These are phyloP conservation scores for Macrocentrus cingulum DNA, from an alignment of 1,140 invertebrate genomes.

Conservation along the genomic window DNA sequence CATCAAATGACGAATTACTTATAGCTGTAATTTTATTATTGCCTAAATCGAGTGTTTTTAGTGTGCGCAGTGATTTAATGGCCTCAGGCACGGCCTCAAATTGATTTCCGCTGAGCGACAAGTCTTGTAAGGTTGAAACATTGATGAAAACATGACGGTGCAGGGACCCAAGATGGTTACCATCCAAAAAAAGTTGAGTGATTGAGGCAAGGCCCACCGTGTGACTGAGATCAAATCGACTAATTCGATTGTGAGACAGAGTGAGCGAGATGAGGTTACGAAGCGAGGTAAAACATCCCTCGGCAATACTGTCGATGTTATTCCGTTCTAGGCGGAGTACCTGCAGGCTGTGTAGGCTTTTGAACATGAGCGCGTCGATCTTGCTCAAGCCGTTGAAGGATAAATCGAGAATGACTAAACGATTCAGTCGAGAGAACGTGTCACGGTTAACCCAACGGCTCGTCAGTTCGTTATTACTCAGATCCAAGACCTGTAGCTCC, in stretches of 20 bases:
- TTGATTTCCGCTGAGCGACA: constrained; percentile 83
- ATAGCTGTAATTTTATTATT: constrained; percentile 79
- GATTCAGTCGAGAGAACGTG: constrained; percentile 72
- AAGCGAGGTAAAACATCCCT: constrained; percentile 73
- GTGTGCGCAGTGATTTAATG: constrained; percentile 68
- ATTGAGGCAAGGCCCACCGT: constrained; percentile 73
- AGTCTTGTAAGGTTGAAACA: constrained; percentile 77
- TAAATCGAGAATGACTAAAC: constrained; percentile 75
- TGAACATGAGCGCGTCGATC: constrained; percentile 73
- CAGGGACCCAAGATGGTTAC: constrained; percentile 71
- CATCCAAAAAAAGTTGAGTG: constrained; percentile 72
- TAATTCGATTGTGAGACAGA: constrained; percentile 73
- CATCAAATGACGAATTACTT: constrained; percentile 78
- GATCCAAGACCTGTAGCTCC: constrained; percentile 74
- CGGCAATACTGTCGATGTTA: constrained; percentile 69
- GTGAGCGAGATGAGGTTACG: constrained; percentile 76
- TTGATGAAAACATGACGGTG: constrained; percentile 77
- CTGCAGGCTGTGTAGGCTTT: constrained; percentile 75
- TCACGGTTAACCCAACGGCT: constrained; percentile 77
- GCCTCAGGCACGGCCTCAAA: constrained; percentile 78
- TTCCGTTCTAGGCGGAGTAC: constrained; percentile 78
- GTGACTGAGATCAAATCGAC: constrained; percentile 68
- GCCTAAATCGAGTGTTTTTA: constrained; percentile 82
- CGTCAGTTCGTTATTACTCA: constrained; percentile 76
- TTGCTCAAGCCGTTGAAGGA: constrained; percentile 71